Percentiles rank a stretch among this genome's conserved stretches.
Evolutionary conservation across 2,113 vertebrate genomes (phyloP).

Genomic region (Colius striatus): DNA sequence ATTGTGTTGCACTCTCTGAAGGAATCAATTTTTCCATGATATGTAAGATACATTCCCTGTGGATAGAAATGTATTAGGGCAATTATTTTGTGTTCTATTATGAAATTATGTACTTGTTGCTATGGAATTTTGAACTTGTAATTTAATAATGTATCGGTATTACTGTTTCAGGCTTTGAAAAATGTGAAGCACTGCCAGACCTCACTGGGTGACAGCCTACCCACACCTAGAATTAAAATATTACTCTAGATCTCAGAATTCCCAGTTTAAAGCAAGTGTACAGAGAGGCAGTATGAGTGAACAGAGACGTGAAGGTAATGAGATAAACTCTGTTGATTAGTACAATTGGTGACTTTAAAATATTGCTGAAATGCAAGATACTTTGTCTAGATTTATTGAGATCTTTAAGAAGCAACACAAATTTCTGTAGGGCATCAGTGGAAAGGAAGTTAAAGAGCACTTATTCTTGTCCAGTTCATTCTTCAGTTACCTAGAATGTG

Average conservation of each 20-base stretch:
- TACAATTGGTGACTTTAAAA: not conserved
- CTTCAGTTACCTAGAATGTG: not conserved
- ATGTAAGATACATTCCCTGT: not conserved
- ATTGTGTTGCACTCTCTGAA: rapidly evolving
- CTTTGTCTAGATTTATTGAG: not conserved
- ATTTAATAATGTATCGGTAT: not conserved
- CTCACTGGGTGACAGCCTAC: not conserved
- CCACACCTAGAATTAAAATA: not conserved
- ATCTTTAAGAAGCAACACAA: not conserved
- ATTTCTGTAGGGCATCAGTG: not conserved
- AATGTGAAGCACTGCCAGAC: not conserved
- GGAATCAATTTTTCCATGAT: not conserved
- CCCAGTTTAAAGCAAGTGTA: not conserved
- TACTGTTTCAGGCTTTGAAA: not conserved
- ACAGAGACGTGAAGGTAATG: not conserved
- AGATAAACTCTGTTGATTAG: not conserved
- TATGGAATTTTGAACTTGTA: not conserved
- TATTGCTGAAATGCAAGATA: not conserved
- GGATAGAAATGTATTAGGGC: not conserved
- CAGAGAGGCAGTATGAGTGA: rapidly evolving
- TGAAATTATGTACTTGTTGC: not conserved
- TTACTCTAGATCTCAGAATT: not conserved
- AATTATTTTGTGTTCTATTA: not conserved
- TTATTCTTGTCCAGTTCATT: not conserved
- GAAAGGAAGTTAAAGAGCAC: not conserved